phyloP scores from a whole-genome alignment of 2,797 vertebrate genomes.

The Ciconia nigra region DNA sequence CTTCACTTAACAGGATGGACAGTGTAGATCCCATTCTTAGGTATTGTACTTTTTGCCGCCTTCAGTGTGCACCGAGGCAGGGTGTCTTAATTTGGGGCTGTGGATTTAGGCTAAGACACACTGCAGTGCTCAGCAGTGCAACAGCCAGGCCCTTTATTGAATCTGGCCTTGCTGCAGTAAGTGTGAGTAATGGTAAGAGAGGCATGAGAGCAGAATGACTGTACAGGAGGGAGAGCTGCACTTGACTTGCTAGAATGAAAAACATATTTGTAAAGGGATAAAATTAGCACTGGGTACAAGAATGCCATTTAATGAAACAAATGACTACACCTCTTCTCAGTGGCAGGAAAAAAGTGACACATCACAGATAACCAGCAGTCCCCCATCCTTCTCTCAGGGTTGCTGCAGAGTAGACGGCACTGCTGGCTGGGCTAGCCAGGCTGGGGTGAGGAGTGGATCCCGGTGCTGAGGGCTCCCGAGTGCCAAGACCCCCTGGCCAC shows the following conservation, averaged over 20 bases:
- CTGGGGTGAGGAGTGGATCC: background rate
- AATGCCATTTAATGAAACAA: conserved; percentile 6
- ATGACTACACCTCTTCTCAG: background rate
- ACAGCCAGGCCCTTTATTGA: background rate
- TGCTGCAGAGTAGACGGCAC: background rate
- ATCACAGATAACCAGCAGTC: background rate
- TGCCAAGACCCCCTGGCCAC: background rate
- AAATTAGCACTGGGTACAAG: conserved; percentile 9
- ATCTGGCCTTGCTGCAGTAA: background rate
- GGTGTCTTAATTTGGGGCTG: background rate
- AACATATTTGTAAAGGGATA: conserved; percentile 31
- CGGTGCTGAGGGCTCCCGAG: accelerated
- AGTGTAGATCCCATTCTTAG: background rate
- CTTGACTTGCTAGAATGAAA: background rate
- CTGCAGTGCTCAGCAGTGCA: background rate
- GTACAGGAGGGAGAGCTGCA: background rate
- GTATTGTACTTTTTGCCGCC: background rate
- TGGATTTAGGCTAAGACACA: background rate
- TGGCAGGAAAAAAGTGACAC: background rate
- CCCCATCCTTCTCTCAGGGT: background rate
- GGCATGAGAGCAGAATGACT: conserved; percentile 22
- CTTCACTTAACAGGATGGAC: background rate
- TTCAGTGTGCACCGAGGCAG: background rate
- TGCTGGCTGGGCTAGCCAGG: background rate
- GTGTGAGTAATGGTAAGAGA: conserved; percentile 10